These are phyloP conservation scores for Odontocolon sp. DNA, from an alignment of 2,888 invertebrate species.

Conservation along the genomic window DNA sequence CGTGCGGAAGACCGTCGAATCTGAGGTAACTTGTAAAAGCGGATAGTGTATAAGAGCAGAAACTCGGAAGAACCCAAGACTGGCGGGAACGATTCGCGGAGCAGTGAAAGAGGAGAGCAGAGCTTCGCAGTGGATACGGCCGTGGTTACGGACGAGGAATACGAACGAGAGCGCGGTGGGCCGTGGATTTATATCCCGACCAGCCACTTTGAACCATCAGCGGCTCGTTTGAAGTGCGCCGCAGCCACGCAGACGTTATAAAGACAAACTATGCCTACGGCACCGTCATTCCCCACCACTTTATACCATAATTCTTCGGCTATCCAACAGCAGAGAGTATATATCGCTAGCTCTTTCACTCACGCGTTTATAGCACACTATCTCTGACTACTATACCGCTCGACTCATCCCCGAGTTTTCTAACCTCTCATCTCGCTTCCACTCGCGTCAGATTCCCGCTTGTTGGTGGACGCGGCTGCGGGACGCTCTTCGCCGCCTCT, in stretches of 20 bases:
- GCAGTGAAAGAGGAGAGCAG: constrained; percentile 28
- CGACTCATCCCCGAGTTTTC: constrained; percentile 32
- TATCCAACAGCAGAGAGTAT: constrained; percentile 62
- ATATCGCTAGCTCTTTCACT: constrained; percentile 56
- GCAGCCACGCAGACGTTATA: constrained; percentile 79
- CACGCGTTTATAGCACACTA: constrained; percentile 50
- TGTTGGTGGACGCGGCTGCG: constrained; percentile 43
- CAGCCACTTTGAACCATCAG: constrained; percentile 81
- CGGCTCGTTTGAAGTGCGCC: constrained; percentile 80
- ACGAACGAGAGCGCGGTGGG: constrained; percentile 70
- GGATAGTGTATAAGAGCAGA: constrained; percentile 32
- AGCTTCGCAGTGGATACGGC: constrained; percentile 37
- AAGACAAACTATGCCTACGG: constrained; percentile 81
- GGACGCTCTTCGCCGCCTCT: constrained; percentile 62
- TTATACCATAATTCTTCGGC: constrained; percentile 79
- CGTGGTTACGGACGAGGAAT: constrained; percentile 27
- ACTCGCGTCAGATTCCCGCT: constrained; percentile 43
- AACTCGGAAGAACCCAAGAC: constrained; percentile 44
- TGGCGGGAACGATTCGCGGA: constrained; percentile 27
- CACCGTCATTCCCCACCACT: constrained; percentile 79
- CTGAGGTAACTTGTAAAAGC: too few relatives aligned
- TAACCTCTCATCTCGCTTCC: constrained; percentile 48
- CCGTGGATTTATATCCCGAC: constrained; percentile 79
- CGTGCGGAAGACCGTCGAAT: too few relatives aligned
- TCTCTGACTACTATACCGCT: constrained; percentile 51